Evolutionary conservation across 1,140 invertebrate species (phyloP).

Genomic region (Neodiprion virginianus): DNA sequence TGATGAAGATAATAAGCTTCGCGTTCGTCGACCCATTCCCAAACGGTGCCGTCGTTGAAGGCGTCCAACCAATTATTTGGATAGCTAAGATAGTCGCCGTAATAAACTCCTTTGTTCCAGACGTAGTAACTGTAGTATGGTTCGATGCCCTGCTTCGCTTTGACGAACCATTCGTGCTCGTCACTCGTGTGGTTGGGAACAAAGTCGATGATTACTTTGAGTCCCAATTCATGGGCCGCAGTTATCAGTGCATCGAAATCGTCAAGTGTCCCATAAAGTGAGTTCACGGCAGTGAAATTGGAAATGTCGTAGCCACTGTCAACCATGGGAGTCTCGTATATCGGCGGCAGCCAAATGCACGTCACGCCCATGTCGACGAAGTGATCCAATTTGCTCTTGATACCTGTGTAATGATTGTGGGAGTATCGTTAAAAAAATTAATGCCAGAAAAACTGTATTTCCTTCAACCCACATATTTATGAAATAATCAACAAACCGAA

Average conservation of each 20-base stretch:
- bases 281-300: conserved; percentile 65
- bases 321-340: conserved; percentile 69
- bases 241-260: conserved; percentile 56
- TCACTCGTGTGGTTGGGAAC: conserved; percentile 85
- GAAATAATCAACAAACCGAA: too few relatives aligned
- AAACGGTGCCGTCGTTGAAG: conserved; percentile 69
- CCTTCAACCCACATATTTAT: too few relatives aligned
- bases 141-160: conserved; percentile 66
- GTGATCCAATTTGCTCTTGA: conserved; percentile 47
- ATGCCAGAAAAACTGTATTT: too few relatives aligned
- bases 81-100: conserved; percentile 26
- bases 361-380: conserved; percentile 68
- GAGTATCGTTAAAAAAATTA: conserved; percentile 16
- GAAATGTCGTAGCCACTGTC: conserved; percentile 75
- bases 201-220: conserved; percentile 81
- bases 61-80: conserved; percentile 82
- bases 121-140: conserved; percentile 78
- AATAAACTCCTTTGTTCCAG: conserved; percentile 67
- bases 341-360: conserved; percentile 74
- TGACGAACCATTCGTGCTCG: conserved; percentile 78
- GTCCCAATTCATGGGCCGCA: conserved; percentile 24
- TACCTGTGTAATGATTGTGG: conserved; percentile 29
- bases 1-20: conserved; percentile 81
- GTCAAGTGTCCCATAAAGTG: conserved; percentile 59
- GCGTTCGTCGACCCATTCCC: conserved; percentile 69